Conservation (phyloP, 2,888 invertebrate species). For the Hypena proboscidalis region DNA sequence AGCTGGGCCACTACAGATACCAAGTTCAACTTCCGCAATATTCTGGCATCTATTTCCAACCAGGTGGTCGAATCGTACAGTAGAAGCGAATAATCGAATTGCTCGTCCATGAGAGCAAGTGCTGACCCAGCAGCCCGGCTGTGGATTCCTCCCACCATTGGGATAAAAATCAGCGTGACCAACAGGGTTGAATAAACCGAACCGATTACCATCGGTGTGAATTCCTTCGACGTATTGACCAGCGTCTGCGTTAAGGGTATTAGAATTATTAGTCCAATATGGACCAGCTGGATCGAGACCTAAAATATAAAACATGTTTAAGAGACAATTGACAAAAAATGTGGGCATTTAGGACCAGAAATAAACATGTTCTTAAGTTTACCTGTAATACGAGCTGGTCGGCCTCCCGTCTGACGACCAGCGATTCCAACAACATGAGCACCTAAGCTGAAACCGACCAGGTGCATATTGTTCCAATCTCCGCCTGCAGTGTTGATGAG, state of each 20-base stretch:
- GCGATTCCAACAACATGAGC: constrained; percentile 71
- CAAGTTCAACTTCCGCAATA: constrained; percentile 43
- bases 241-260: constrained; percentile 47
- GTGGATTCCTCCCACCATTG: constrained; percentile 62
- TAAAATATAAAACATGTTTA: constrained; percentile 18
- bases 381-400: constrained; percentile 66
- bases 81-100: constrained; percentile 57
- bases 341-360: too few relatives aligned
- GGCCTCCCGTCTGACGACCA: constrained; percentile 55
- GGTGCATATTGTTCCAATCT: constrained; percentile 66
- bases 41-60: constrained; percentile 53
- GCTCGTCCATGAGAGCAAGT: constrained; percentile 65
- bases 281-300: constrained; percentile 70
- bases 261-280: constrained; percentile 49
- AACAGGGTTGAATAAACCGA: constrained; percentile 56
- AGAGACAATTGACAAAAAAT: not conserved
- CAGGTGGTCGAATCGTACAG: constrained; percentile 56
- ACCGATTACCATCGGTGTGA: constrained; percentile 62
- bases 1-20: constrained; percentile 42
- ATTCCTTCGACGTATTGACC: constrained; percentile 65
- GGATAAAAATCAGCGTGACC: constrained; percentile 65
- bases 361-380: constrained; percentile 3
- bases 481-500: constrained; percentile 62
- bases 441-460: constrained; percentile 74
- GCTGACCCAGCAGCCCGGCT: constrained; percentile 62